These are phyloP conservation scores for Adoxophyes honmai DNA, from an alignment of 1,140 invertebrate genomes.

Conservation along the genomic window DNA sequence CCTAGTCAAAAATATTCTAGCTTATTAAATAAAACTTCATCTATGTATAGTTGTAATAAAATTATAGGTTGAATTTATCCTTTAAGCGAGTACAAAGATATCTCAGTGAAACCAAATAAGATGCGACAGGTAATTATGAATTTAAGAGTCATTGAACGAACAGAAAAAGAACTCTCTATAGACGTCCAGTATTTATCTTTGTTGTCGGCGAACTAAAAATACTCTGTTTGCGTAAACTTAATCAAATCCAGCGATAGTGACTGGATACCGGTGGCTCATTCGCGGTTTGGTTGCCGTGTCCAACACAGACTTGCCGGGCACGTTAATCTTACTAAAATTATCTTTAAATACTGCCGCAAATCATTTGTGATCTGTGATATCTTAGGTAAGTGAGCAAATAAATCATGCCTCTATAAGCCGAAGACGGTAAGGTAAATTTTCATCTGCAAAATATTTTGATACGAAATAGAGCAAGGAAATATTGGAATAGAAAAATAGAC, in stretches of 20 bases:
- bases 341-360: too few species aligned
- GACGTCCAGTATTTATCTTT: not conserved
- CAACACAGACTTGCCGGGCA: not conserved
- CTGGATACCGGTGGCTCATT: constrained; percentile 1
- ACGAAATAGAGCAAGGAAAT: not conserved
- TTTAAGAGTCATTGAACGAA: constrained; percentile 8
- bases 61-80: too few species aligned
- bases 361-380: too few species aligned
- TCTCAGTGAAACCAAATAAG: not conserved
- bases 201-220: constrained; percentile 2
- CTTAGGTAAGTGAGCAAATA: not conserved
- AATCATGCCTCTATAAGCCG: not conserved
- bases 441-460: not conserved
- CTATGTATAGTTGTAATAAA: too few species aligned
- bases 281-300: not conserved
- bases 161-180: not conserved
- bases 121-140: not conserved
- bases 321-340: not conserved
- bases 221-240: constrained; percentile 8
- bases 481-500: not conserved
- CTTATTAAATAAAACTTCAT: too few species aligned
- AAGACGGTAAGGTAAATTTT: not conserved
- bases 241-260: constrained; percentile 5
- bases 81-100: too few species aligned
- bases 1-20: too few species aligned